A percentile compares a stretch with the other conserved stretches of the same genome.
Evolutionary conservation across 2,113 vertebrate species (phyloP).

Genomic region (Pristiophorus japonicus): DNA sequence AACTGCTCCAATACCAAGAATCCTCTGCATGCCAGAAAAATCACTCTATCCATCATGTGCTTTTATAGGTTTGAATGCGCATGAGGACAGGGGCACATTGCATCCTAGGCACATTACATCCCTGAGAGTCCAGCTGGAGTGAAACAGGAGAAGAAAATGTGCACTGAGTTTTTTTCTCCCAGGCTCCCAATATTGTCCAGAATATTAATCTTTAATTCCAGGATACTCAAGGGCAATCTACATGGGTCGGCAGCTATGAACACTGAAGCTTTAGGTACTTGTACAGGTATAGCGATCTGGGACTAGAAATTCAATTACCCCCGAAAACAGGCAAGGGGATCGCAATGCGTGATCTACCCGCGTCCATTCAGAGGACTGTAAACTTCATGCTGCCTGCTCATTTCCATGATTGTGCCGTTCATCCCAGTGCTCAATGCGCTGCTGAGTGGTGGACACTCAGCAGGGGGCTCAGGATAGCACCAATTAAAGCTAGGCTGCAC

Average conservation of each 20-base stretch:
- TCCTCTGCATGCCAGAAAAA: neutral
- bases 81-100: neutral
- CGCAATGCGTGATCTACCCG: no score
- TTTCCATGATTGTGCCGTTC: no score
- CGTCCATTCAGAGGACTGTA: no score
- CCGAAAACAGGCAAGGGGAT: no score
- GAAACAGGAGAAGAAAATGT: neutral
- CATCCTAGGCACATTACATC: neutral
- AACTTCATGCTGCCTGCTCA: no score
- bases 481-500: no score
- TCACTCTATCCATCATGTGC: neutral
- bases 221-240: neutral
- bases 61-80: neutral
- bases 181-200: neutral
- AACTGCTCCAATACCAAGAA: neutral
- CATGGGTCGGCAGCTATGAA: neutral
- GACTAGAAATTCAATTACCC: no score
- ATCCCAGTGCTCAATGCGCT: no score
- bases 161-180: neutral
- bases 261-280: neutral
- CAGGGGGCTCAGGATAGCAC: no score
- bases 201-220: neutral
- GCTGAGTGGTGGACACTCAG: no score
- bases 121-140: neutral
- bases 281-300: neutral